Conservation (phyloP, 1,140 invertebrate genomes). For the Neuroterus valhalla region DNA sequence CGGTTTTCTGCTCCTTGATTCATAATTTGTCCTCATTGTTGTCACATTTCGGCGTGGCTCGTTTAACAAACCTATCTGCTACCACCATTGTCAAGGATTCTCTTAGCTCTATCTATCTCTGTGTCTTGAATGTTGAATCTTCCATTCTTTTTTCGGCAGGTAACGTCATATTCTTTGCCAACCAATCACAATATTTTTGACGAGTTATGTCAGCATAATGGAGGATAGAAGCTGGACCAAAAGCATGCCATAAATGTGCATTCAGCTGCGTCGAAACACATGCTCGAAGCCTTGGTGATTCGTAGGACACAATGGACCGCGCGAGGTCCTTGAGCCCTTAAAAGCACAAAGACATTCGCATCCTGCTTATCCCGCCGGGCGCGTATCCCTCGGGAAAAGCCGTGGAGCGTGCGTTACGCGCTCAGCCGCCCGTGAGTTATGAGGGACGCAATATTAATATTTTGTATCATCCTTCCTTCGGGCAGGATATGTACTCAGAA, state of each 20-base stretch:
- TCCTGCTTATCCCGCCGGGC: constrained; percentile 66
- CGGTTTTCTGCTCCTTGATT: neutral
- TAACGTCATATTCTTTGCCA: constrained; percentile 69
- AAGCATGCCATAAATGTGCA: constrained; percentile 59
- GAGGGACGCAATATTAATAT: constrained; percentile 76
- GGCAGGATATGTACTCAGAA: constrained; percentile 52
- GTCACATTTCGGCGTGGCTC: neutral
- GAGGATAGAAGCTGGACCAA: constrained; percentile 45
- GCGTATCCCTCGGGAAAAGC: constrained; percentile 68
- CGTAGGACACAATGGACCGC: constrained; percentile 66
- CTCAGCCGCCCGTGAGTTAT: constrained; percentile 74
- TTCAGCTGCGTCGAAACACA: constrained; percentile 67
- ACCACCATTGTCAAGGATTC: neutral
- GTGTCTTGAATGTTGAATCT: constrained; percentile 40
- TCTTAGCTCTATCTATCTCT: constrained; percentile 11
- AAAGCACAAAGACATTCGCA: constrained; percentile 71
- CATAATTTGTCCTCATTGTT: constrained; percentile 27
- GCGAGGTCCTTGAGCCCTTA: constrained; percentile 57
- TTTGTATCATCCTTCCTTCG: constrained; percentile 74
- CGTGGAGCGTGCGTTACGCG: constrained; percentile 73
- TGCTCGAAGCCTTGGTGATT: constrained; percentile 62
- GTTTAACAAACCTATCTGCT: constrained; percentile 13
- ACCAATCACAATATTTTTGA: constrained; percentile 77
- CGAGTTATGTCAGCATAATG: constrained; percentile 72
- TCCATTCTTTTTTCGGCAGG: constrained; percentile 53